phyloP scores from a whole-genome alignment of 2,113 vertebrate genomes.

The Hiodon alosoides region DNA sequence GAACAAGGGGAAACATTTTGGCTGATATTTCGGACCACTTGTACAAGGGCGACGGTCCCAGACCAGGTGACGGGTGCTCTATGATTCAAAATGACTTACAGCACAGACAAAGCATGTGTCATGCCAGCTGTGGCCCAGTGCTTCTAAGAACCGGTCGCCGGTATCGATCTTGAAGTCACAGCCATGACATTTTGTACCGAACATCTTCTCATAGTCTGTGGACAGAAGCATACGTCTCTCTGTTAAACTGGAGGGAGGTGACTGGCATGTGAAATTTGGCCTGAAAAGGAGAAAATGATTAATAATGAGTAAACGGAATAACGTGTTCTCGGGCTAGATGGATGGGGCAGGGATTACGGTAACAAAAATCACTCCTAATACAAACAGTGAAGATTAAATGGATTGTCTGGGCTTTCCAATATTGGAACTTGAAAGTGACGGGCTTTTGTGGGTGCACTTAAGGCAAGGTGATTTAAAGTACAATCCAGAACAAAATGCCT shows the following conservation, averaged over 20 bases:
- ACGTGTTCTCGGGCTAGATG: conserved; percentile 29
- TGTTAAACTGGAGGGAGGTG: not conserved
- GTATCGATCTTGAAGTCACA: conserved; percentile 99
- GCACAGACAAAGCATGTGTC: conserved; percentile 98
- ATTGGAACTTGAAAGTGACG: conserved; percentile 35
- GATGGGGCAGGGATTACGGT: conserved; percentile 44
- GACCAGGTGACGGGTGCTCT: conserved; percentile 27
- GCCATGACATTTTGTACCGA: conserved; percentile 96
- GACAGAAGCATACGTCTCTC: conserved; percentile 1
- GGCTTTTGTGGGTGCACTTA: conserved; percentile 45
- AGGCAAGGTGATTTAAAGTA: conserved; percentile 44
- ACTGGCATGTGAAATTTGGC: not conserved
- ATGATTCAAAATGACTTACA: conserved; percentile 76
- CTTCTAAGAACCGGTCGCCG: conserved; percentile 95
- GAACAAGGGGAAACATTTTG: conserved; percentile 24
- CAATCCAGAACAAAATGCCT: conserved; percentile 35
- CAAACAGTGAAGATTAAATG: conserved; percentile 41
- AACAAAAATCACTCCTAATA: conserved; percentile 56
- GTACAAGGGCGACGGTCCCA: conserved; percentile 28
- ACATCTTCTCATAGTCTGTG: conserved; percentile 98
- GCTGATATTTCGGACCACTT: conserved; percentile 42
- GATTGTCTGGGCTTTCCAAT: conserved; percentile 48
- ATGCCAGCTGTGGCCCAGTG: conserved; percentile 97
- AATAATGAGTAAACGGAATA: conserved; percentile 8
- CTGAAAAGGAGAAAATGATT: conserved; percentile 19